Evolutionary conservation across 2,888 invertebrate species (phyloP), one percentile per base, ranked within the genome.

Genomic region (Leptinotarsa tumamoca): DNA sequence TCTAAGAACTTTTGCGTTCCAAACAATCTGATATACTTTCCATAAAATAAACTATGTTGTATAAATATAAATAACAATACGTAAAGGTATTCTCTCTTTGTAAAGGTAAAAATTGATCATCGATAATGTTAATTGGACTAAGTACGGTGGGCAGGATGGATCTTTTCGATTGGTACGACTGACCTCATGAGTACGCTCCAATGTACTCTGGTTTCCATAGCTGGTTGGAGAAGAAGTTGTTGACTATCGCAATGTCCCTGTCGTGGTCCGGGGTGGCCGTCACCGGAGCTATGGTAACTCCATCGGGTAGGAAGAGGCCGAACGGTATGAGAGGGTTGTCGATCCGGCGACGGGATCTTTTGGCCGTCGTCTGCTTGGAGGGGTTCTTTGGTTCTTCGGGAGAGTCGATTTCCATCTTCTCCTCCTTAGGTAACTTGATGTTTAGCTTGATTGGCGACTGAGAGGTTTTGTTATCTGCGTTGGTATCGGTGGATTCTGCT

Each of bases 121-220:
- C 71, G 79, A 80, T 78, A 79, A 81, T 72, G 79, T 80, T 78
- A 79, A 81, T 79, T 83, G 79, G 79, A 80, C 84, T 84, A 84
- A 83, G 83, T 83, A 83, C 83, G 76, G 77, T 75, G 77, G 79
- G 79, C 75, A 77, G 79, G 80, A 78, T 67, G 23, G 56, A 73
- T 56, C 73, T 70, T 71, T 63, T 78, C 68, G 68, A 73, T 75
- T 71, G 72, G 73, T 56, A 67, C n/a, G 23, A 33, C 56, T 10
- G 18, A n/a, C 83, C 83, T 87, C 87, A 88, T 81, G 88, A 88
- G 82, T 87, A 86, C 75, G 88, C 86, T 63, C 88, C 88, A 73
- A 90, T 90, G 80, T 90, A 90, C 83, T 91, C 90, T 51, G 90
- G 90, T 83, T 90, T 90, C 91, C 91, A 91, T 68, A 91, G 85